Evolutionary conservation across 2,113 vertebrate species (phyloP), one percentile per base, ranked within the genome.

Genomic region (Callionymus lyra): DNA sequence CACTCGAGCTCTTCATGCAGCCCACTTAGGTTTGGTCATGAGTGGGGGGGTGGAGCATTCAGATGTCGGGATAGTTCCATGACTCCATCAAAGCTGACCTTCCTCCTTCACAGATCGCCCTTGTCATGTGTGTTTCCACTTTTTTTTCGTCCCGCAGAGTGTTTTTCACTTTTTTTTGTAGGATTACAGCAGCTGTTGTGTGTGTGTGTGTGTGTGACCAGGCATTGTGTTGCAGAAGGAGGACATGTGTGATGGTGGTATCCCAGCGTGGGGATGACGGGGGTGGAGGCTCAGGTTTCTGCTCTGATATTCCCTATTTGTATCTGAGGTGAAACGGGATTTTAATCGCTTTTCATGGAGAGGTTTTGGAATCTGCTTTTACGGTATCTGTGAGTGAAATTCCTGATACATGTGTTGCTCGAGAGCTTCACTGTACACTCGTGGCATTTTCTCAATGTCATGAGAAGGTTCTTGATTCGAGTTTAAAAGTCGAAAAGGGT

Each of bases 21-120:
- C 9, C 43, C 15, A 1, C 47, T 50, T 53, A 40, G 59, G 53
- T 35, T 34, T 12, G 46, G 31, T 1, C 10, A 41, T 34, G 39
- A 41, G 44, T 16, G 63, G 43, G 57, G 45, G 53, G 72, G 68
- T 66, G 41, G 61, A 57, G 55, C 59, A 38, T 41, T 37, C 50
- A 17, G 45, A 48, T 68, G 59, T 71, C 51, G 27, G 37, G 10
- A 61, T 63, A 34, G 55, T 78, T 78, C 74, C 72, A 69, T 77
- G 59, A 75, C 70, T 36, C 47, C 56, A 75, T 51, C 38, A 62
- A 34, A 31, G 1, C 9, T 72, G 73, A 79, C 59, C 68, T 70
- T 72, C 62, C 50, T 63, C 67, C 68, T 56, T 68, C 65, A 57
- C 62, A 74, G 58, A 55, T 2, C 13, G 12, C 53, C 67, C 60